phyloP scores from a whole-genome alignment of 2,888 invertebrate species.

The Ischnus inquisitorius region DNA sequence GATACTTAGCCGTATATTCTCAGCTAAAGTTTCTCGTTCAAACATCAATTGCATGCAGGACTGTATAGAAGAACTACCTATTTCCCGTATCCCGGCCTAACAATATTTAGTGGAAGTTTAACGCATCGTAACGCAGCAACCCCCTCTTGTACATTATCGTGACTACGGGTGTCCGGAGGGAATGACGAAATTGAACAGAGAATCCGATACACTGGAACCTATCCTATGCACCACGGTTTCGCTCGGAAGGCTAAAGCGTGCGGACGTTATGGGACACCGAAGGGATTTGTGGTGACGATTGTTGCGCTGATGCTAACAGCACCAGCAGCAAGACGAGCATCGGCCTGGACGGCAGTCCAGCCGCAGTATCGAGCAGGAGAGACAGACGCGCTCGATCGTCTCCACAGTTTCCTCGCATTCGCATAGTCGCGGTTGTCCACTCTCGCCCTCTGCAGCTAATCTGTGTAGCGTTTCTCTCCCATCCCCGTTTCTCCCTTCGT shows the following conservation, averaged over 20 bases:
- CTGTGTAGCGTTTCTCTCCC: constrained; percentile 59
- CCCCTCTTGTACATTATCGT: constrained; percentile 44
- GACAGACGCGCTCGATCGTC: constrained; percentile 60
- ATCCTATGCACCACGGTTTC: constrained; percentile 9
- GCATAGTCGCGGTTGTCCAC: constrained; percentile 69
- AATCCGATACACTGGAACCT: constrained; percentile 21
- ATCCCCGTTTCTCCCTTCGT: constrained; percentile 65
- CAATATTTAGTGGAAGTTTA: not conserved
- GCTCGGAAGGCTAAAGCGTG: constrained; percentile 23
- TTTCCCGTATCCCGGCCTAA: constrained; percentile 21
- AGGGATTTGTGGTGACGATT: constrained; percentile 44
- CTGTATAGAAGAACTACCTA: constrained; percentile 42
- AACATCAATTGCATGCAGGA: too few relatives aligned
- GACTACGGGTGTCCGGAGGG: constrained; percentile 26
- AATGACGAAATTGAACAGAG: constrained; percentile 28
- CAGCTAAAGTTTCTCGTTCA: not conserved
- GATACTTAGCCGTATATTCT: not conserved
- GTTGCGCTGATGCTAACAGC: constrained; percentile 38
- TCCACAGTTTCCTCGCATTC: constrained; percentile 62
- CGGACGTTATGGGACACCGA: constrained; percentile 40
- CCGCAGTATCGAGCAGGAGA: constrained; percentile 39
- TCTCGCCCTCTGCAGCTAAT: constrained; percentile 59
- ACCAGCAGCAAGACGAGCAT: constrained; percentile 33
- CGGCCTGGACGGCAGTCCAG: constrained; percentile 15
- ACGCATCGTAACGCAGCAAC: constrained; percentile 32